Evolutionary conservation across 2,797 vertebrate species (phyloP), one percentile per base, ranked within the genome.

Genomic region (Lophotriccus pileatus): DNA sequence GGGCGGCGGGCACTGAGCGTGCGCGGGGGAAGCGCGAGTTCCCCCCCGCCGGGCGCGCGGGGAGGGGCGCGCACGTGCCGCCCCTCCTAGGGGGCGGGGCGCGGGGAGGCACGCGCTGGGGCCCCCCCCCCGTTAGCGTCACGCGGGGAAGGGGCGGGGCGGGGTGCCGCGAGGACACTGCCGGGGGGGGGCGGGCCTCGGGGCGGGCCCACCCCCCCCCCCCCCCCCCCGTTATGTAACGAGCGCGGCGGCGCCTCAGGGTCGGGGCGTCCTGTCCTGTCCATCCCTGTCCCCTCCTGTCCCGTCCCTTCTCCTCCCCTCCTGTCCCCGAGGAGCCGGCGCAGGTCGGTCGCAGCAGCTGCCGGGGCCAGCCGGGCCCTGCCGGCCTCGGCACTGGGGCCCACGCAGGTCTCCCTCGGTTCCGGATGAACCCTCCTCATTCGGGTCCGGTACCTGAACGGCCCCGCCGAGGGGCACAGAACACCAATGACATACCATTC

Each of bases 101-200:
- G 25, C 16, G 27, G 27, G n/a, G 16, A 43, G 59, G 49, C 75
- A 64, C 75, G 75, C 75, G 75, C 60, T 43, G 47, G 28, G 17
- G 21, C 20, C 14, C 55, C 43, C 14, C 55, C 43, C 24, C 47
- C 23, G 23, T 46, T 46, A 46, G 66, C 53, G 52, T 95, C 93
- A 94, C 82, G 94, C 80, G 72, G 79, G 58, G 52, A 32, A 27
- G 76, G 68, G 88, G 86, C 60, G 59, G 73, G 78, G 50, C 53
- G 85, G 78, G 95, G 95, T 90, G 85, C 87, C 49, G 92, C 93
- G 94, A 96, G 94, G 95, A 96, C 94, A 95, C 80, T 56, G 76
- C 5, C 11, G 77, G 43, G 68, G 36, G 36, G 39, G 37, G 49
- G 63, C 70, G 30, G 66, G 59, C 8, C 18, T 39, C 14, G 56